Evolutionary conservation across 2,888 invertebrate species (phyloP), one percentile per base, ranked within the genome.

Genomic region (Tiphia femorata): DNA sequence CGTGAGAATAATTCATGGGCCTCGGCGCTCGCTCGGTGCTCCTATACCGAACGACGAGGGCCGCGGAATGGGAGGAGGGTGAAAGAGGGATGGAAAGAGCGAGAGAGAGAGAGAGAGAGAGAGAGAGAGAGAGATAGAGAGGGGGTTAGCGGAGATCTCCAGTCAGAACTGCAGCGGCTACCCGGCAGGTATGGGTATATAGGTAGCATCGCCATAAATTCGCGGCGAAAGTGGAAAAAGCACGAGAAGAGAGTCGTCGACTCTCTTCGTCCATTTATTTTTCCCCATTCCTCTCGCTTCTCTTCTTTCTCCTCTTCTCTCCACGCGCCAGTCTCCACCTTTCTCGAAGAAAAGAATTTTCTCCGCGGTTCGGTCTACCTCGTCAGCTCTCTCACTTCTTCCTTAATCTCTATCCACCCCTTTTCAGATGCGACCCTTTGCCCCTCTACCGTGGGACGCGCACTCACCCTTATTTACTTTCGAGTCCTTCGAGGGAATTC

Each of bases 1-100:
- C 81, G 81, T 82, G 81, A 82, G 81, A 82, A 82, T 82, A 80
- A 81, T 81, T 81, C 81, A 80, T 80, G 71, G 71, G 72, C 73
- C 70, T 75, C 72, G 75, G 60, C 67, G 40, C 8, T 40, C n/a
- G n/a, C n/a, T n/a, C n/a, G 67, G 51, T 60, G 58, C 62, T 70
- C 47, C 58, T 59, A 59, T 56, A 66, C 64, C 62, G 48, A 65
- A 69, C 62, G 58, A n/a, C n/a, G 41, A 3, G 14, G 12, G 33
- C 33, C 1, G 25, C 12, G 41, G 14, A n/a, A n/a, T n/a, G 1
- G 41, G 41, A 7, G 19, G n/a, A 20, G n/a, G 41, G 40, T 38
- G 30, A 23, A 21, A 23, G 29, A 38, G 21, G 20, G 23, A n/a
- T n/a, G n/a, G 12, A 12, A 19, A 1, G 27, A 12, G 25, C 41